These are phyloP conservation scores for Pseudomyrmex sp. DNA, from an alignment of 1,140 invertebrate genomes.

Conservation along the genomic window DNA sequence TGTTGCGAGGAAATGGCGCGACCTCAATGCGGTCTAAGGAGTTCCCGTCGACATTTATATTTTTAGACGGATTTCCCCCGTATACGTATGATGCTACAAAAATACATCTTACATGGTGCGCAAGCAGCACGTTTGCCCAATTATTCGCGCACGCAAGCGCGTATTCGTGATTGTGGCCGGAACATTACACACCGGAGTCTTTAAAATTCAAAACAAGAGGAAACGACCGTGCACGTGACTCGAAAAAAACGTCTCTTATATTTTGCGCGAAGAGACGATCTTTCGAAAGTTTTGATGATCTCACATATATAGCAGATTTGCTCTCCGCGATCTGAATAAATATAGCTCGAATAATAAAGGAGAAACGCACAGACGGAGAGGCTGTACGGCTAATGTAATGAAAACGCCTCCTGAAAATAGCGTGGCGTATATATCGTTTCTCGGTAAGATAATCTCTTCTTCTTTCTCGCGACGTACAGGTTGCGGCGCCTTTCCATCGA, in stretches of 20 bases:
- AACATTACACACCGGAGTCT: too few relatives aligned
- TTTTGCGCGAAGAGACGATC: neutral
- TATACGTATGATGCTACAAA: constrained; percentile 41
- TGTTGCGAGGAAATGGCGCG: neutral
- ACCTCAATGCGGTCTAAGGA: constrained; percentile 40
- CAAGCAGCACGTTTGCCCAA: neutral
- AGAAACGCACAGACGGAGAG: neutral
- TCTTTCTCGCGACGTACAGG: neutral
- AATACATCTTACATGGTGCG: constrained; percentile 46
- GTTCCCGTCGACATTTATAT: constrained; percentile 50
- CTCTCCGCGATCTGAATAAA: neutral
- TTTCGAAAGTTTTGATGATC: neutral
- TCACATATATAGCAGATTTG: neutral
- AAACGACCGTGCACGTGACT: neutral
- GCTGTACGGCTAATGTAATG: neutral
- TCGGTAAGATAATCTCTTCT: neutral
- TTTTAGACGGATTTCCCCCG: constrained; percentile 65
- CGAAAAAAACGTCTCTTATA: neutral
- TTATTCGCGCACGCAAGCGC: neutral
- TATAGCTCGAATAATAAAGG: constrained; percentile 42
- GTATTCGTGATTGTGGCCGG: too few relatives aligned
- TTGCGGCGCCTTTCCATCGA: neutral
- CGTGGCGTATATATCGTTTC: neutral
- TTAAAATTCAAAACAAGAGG: neutral
- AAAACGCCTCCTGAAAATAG: neutral